Conservation (phyloP, 2,113 vertebrate genomes). For the Pionites leucogaster region DNA sequence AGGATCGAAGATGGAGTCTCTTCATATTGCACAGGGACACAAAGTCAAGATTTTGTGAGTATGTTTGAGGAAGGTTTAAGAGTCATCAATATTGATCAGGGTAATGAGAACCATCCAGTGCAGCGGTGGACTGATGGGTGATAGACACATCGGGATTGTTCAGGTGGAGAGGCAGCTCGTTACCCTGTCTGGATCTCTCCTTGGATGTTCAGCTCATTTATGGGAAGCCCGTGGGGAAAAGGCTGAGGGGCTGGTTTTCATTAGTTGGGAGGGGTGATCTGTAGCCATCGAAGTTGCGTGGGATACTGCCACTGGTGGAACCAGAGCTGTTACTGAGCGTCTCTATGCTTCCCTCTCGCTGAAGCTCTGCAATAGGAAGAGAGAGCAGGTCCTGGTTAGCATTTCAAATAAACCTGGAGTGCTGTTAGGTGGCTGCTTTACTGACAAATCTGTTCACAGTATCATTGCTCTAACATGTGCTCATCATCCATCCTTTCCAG, state of each 20-base stretch:
- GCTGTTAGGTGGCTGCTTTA: rapidly evolving
- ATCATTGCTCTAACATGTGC: background rate
- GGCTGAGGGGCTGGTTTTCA: slow-evolving; percentile 95
- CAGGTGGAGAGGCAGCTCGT: background rate
- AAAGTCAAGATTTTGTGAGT: slow-evolving; percentile 3
- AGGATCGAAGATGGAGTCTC: slow-evolving; percentile 35
- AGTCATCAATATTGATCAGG: background rate
- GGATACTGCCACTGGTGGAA: slow-evolving; percentile 97
- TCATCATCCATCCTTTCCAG: background rate
- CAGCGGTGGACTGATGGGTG: background rate
- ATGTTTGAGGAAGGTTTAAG: slow-evolving; percentile 45
- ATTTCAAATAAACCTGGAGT: background rate
- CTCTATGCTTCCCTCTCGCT: slow-evolving; percentile 99
- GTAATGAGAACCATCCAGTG: background rate
- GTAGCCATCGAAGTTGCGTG: slow-evolving; percentile 95
- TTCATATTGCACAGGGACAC: slow-evolving; percentile 50
- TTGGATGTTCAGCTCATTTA: slow-evolving; percentile 15
- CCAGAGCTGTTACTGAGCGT: slow-evolving; percentile 99
- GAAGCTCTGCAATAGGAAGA: slow-evolving; percentile 87
- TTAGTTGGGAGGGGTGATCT: slow-evolving; percentile 94
- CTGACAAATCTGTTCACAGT: background rate
- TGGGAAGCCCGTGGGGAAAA: slow-evolving; percentile 91
- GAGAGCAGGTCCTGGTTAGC: slow-evolving; percentile 64
- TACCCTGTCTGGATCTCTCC: background rate
- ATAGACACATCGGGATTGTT: background rate